Base-by-base conservation (phyloP, 2,888 invertebrate genomes). In the Harmothoe impar region DNA sequence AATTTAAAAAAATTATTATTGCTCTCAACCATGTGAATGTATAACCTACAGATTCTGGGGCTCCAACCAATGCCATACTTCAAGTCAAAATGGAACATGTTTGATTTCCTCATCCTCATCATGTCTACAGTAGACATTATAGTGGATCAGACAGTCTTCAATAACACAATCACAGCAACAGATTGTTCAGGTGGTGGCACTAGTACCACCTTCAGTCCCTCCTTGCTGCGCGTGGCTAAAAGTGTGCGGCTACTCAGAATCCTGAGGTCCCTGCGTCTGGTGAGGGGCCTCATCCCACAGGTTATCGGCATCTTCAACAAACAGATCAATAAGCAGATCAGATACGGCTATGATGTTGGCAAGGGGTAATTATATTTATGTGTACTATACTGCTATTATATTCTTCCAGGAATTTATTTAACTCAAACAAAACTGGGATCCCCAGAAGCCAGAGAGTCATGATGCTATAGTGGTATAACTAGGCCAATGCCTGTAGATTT, bases 311-410 rank as follows among this genome's bases (percentile, higher is more conserved):
- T 96, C 91, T 95, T 97, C 43, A 96, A 97, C 92, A 95, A 96
- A 0, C 96, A 96, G 95, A 97, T 97, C 25, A 97, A 97, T 91
- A 96, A 96, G 77, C 96, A 96, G 91, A 94, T 97, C 10, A 97
- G 97, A 0, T 96, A 96, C 91, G 97, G 97, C 0, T 97, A 97
- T 93, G 97, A 97, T 92, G 96, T 97, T n/a, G 97, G 97, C 0
- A 89, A 84, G n/a, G 97, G 97, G 1, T 97, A 97, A 91, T 17
- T 15, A 15, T 23, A 5, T 10, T 10, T 43, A 43, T n/a, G 43
- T 43, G 43, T 43, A 43, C 43, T 43, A 43, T 43, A 3, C 43
- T 43, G 10, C n/a, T 62, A 62, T 62, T 62, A 20, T 62, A 62
- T 62, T 23, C 20, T n/a, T n/a, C n/a, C n/a, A n/a, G n/a, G n/a